phyloP scores from a whole-genome alignment of 2,113 vertebrate species.

The Chitala chitala region DNA sequence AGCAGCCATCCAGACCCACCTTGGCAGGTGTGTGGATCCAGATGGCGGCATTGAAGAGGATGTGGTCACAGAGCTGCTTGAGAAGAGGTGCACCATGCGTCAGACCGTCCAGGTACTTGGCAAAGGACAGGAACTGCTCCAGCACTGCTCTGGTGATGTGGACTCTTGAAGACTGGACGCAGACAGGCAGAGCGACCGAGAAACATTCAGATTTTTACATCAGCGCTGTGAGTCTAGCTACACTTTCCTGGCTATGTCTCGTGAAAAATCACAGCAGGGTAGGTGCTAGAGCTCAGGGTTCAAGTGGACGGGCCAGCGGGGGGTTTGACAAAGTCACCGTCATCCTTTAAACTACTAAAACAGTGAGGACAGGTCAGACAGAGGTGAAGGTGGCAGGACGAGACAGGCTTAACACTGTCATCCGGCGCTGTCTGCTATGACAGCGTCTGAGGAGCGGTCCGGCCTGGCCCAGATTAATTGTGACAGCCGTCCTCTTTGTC shows the following conservation, averaged over 20 bases:
- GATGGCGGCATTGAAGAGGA: constrained; percentile 97
- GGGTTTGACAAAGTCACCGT: not conserved
- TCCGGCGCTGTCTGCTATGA: not conserved
- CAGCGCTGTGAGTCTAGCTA: no score
- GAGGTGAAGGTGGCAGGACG: not conserved
- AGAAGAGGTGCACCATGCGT: constrained; percentile 92
- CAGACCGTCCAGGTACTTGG: constrained; percentile 94
- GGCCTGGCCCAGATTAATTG: not conserved
- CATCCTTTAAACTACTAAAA: not conserved
- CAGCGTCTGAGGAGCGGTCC: not conserved
- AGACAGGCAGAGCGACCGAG: not conserved
- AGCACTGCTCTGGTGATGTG: constrained; percentile 95
- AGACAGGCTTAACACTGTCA: not conserved
- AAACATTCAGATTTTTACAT: not conserved
- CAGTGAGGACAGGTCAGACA: not conserved
- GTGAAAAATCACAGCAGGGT: no score
- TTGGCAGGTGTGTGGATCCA: constrained; percentile 99
- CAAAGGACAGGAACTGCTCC: constrained; percentile 96
- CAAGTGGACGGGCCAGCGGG: no score
- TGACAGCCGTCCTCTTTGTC: not conserved
- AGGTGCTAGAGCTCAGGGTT: no score
- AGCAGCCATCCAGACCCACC: constrained; percentile 56
- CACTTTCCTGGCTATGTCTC: no score
- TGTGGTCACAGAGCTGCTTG: constrained; percentile 97
- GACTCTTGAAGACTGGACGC: constrained; percentile 82